Conservation (phyloP, 2,888 invertebrate species). For the Zhuqinia jingwanae region DNA sequence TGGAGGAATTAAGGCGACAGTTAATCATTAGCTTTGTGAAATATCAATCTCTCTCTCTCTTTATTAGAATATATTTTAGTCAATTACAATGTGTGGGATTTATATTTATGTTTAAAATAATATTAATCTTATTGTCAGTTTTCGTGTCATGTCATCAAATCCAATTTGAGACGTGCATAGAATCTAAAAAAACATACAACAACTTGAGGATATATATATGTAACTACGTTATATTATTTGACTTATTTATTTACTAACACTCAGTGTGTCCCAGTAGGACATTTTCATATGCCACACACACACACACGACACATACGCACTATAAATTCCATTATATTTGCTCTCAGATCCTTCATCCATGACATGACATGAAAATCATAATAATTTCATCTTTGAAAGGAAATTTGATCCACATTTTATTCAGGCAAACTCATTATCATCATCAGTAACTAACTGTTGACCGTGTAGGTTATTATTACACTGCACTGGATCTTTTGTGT, state of each 20-base stretch:
- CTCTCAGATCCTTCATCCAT: conserved; percentile 38
- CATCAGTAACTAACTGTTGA: background rate
- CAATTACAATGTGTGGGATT: conserved; percentile 37
- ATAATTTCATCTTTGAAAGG: conserved; percentile 55
- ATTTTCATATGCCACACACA: conserved; percentile 41
- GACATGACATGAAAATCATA: conserved; percentile 55
- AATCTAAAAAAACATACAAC: conserved; percentile 21
- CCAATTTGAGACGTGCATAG: conserved; percentile 45
- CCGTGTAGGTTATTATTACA: conserved; percentile 42
- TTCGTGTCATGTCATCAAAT: conserved; percentile 48
- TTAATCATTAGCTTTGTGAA: conserved; percentile 30
- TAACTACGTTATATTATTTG: background rate
- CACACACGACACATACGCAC: background rate
- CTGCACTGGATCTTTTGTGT: conserved; percentile 7
- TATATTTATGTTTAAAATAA: conserved; percentile 28
- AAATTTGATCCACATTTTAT: conserved; percentile 61
- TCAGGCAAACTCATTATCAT: conserved; percentile 16
- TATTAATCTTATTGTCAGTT: conserved; percentile 17
- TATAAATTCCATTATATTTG: background rate
- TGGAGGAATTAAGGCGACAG: conserved; percentile 42
- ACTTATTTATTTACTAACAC: background rate
- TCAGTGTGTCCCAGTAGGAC: background rate
- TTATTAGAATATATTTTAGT: conserved; percentile 34
- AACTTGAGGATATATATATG: background rate
- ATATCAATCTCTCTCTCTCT: background rate